Percentiles rank a stretch among this genome's conserved stretches.
phyloP scores from a whole-genome alignment of 2,888 invertebrate genomes.

The Philonicus albiceps region DNA sequence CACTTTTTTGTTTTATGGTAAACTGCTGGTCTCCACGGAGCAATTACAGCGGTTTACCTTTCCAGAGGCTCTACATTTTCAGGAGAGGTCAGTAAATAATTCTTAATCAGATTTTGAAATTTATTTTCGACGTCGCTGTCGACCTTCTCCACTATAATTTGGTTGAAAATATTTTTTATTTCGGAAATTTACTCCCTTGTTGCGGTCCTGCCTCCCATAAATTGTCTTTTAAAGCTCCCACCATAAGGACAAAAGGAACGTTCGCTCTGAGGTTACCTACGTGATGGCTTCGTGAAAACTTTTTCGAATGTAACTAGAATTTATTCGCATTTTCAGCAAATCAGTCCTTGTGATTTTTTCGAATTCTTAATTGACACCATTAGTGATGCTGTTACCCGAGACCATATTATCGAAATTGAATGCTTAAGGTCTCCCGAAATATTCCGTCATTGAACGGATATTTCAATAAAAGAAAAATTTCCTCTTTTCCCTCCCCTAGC shows the following conservation, averaged over 20 bases:
- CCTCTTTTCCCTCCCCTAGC: not conserved
- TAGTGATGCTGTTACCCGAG: not conserved
- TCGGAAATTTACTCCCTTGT: not conserved
- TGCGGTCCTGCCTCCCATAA: not conserved
- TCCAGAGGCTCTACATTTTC: not conserved
- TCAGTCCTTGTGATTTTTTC: not conserved
- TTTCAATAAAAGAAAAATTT: not conserved
- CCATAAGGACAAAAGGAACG: not conserved
- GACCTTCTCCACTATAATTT: not conserved
- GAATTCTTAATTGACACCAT: not conserved
- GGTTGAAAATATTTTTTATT: not conserved
- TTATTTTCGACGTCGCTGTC: not conserved
- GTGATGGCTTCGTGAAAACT: not conserved
- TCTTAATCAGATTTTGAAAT: conserved; percentile 18
- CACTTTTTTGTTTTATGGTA: not conserved
- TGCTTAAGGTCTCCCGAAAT: not conserved
- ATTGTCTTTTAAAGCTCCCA: not conserved
- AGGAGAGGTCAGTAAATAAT: not conserved
- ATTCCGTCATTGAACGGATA: not conserved
- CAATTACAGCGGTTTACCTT: conserved; percentile 12
- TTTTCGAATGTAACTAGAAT: not conserved
- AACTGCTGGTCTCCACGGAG: not conserved
- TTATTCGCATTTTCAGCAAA: not conserved
- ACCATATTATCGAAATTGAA: not conserved
- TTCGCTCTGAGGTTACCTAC: not conserved